Percentiles rank a stretch among this genome's conserved stretches.
phyloP scores from a whole-genome alignment of 2,888 invertebrate species.

The Sesia apiformis region DNA sequence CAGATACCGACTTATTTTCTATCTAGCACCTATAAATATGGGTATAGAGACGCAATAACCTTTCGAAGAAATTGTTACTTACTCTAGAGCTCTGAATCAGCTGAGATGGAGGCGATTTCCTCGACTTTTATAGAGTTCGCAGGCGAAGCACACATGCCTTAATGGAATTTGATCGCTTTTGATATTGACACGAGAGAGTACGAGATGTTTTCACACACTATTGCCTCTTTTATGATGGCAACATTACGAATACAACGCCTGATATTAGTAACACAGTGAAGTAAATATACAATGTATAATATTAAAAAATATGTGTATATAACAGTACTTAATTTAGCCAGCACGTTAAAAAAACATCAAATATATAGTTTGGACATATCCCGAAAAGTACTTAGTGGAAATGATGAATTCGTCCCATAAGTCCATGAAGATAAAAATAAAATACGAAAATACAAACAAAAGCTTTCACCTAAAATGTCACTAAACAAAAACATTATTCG shows the following conservation, averaged over 20 bases:
- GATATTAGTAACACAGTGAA: background rate
- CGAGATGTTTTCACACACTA: constrained; percentile 27
- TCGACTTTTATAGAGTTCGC: constrained; percentile 3
- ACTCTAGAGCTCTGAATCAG: constrained; percentile 1
- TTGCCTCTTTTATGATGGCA: constrained; percentile 10
- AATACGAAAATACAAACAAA: too few species aligned
- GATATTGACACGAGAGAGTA: constrained; percentile 26
- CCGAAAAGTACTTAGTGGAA: too few species aligned
- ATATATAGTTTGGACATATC: too few species aligned
- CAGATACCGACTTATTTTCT: too few species aligned
- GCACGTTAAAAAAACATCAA: too few species aligned
- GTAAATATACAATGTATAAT: background rate
- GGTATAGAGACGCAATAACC: background rate
- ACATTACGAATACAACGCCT: background rate
- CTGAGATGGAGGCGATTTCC: constrained; percentile 2
- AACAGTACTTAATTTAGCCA: too few species aligned
- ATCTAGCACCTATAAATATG: too few species aligned
- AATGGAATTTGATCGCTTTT: constrained; percentile 33
- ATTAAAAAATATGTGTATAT: too few species aligned
- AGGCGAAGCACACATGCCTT: constrained; percentile 2
- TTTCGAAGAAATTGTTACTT: background rate
- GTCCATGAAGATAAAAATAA: too few species aligned
- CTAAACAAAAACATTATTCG: too few species aligned
- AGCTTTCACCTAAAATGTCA: too few species aligned
- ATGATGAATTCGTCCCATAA: too few species aligned